These are phyloP conservation scores for Aurelia coerulea DNA, from an alignment of 30 jellyfish, hydroid and myxozoan genomes.

Conservation along the genomic window DNA sequence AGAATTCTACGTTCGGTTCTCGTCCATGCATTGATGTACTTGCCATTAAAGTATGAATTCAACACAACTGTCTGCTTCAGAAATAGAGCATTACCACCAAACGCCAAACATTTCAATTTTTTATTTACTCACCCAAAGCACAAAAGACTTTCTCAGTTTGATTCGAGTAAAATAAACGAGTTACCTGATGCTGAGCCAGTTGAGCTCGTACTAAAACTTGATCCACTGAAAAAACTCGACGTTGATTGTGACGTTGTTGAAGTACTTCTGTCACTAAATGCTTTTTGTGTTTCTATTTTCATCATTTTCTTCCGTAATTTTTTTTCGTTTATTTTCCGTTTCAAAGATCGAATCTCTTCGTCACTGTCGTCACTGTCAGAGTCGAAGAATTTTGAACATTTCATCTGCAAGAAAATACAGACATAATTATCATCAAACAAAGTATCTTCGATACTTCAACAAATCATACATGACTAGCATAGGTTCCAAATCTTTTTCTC, in stretches of 20 bases:
- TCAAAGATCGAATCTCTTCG: slow-evolving; percentile 68
- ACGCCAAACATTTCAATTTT: no score
- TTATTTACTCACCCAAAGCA: no score
- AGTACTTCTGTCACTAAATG: slow-evolving; percentile 64
- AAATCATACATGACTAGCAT: no score
- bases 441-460: neutral
- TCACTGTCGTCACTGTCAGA: slow-evolving; percentile 70
- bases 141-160: no score
- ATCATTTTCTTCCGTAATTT: slow-evolving; percentile 43
- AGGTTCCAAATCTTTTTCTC: no score
- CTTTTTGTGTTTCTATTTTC: slow-evolving; percentile 34
- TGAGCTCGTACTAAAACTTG: slow-evolving; percentile 74
- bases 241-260: slow-evolving; percentile 51
- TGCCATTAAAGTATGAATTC: no score
- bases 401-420: slow-evolving; percentile 42
- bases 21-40: no score
- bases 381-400: slow-evolving; percentile 60
- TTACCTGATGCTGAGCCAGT: slow-evolving; percentile 83
- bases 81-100: no score
- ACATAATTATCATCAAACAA: neutral
- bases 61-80: no score
- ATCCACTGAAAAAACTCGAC: slow-evolving; percentile 72
- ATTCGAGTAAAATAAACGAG: no score
- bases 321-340: slow-evolving; percentile 58
- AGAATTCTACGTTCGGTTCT: no score